A percentile compares a stretch with the other conserved stretches of the same genome.
Conservation (phyloP, 2,888 invertebrate genomes). For the Carpatolechia fugitivella region DNA sequence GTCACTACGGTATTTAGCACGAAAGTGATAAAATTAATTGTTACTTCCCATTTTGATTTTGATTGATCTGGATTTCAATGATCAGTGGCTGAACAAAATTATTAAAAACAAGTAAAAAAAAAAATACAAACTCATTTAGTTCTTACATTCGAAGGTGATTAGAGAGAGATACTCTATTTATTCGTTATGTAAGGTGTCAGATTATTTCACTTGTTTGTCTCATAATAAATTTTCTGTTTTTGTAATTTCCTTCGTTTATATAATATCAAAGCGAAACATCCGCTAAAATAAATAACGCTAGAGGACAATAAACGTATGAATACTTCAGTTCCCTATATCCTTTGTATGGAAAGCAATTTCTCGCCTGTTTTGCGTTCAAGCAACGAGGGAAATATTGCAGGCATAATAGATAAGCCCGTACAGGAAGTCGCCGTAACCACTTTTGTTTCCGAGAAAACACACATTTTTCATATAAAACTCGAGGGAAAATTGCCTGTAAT, state of each 20-base stretch:
- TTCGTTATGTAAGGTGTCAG: no score
- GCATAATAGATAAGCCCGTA: conserved; percentile 64
- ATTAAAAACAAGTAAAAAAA: no score
- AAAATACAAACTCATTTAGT: no score
- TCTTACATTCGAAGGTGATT: no score
- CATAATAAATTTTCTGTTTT: no score
- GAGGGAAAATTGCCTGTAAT: conserved; percentile 59
- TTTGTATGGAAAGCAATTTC: conserved; percentile 67
- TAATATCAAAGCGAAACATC: neutral
- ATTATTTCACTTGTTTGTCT: no score
- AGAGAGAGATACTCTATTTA: no score
- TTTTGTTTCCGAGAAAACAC: conserved; percentile 67
- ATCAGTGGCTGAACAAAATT: no score
- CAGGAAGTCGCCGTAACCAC: conserved; percentile 62
- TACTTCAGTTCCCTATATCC: conserved; percentile 43
- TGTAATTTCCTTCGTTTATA: neutral
- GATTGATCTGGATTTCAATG: no score
- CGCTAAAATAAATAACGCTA: conserved; percentile 2
- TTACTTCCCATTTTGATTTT: no score
- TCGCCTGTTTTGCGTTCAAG: conserved; percentile 67
- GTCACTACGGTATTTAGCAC: neutral
- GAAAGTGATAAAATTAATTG: no score
- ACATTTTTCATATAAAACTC: conserved; percentile 58
- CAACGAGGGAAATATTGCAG: conserved; percentile 57
- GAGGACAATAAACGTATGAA: conserved; percentile 37